Evolutionary conservation across 2,113 vertebrate species (phyloP).

Genomic region (Nothobranchius furzeri): DNA sequence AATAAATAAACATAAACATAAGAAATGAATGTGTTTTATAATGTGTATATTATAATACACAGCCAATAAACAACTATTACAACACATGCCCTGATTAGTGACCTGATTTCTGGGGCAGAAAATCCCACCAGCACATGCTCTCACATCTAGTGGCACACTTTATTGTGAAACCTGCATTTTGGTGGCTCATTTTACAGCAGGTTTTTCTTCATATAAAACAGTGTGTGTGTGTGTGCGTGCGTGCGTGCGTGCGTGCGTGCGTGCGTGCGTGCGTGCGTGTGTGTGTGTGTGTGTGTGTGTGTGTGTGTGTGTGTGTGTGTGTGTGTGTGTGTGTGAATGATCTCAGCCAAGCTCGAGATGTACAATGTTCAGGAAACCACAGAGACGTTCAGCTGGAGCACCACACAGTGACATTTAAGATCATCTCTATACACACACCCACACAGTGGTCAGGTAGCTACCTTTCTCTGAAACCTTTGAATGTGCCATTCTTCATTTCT

Average conservation of each 20-base stretch:
- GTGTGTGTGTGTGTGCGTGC: conserved; percentile 1
- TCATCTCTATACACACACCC: conserved; percentile 10
- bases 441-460: conserved; percentile 15
- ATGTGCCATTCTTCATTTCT: background rate
- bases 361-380: conserved; percentile 68
- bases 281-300: too few species aligned
- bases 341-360: conserved; percentile 25
- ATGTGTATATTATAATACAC: background rate
- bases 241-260: background rate
- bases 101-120: conserved; percentile 22
- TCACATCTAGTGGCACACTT: background rate
- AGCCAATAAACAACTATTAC: background rate
- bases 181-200: conserved; percentile 24
- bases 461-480: background rate
- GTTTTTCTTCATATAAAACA: background rate
- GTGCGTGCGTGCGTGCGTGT: too few species aligned
- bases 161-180: conserved; percentile 12
- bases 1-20: too few species aligned
- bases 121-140: background rate
- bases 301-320: background rate
- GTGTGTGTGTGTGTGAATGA: conserved; percentile 26
- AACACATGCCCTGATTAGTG: background rate
- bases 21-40: too few species aligned
- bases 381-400: conserved; percentile 33
- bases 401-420: conserved; percentile 57